Conservation (phyloP, 1,140 invertebrate genomes). For the Chymomyza costata region DNA sequence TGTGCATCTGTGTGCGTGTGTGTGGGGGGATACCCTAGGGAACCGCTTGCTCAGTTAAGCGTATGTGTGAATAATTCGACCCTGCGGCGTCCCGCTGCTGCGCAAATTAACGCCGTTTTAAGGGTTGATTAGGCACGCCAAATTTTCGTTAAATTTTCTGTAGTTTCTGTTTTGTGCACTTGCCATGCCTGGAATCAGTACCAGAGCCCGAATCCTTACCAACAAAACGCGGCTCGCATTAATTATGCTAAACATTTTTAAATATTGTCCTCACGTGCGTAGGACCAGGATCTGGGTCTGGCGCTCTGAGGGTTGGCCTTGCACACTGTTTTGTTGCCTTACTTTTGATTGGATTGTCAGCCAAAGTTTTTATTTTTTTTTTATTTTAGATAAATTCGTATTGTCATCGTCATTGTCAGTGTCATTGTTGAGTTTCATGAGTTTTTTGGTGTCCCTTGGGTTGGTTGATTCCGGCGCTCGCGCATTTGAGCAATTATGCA, state of each 20-base stretch:
- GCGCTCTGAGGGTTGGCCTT: conserved; percentile 40
- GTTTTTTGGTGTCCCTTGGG: conserved; percentile 12
- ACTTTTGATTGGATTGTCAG: conserved; percentile 61
- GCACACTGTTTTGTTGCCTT: conserved; percentile 20
- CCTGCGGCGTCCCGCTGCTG: conserved; percentile 39
- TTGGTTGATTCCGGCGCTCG: conserved; percentile 28
- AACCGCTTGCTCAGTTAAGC: conserved; percentile 46
- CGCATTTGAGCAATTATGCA: conserved; percentile 66
- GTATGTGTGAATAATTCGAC: conserved; percentile 69
- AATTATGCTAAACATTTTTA: conserved; percentile 75
- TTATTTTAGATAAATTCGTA: no score
- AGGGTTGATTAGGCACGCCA: conserved; percentile 73
- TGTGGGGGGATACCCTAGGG: conserved; percentile 28
- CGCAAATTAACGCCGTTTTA: conserved; percentile 67
- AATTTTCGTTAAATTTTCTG: conserved; percentile 55
- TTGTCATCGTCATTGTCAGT: not conserved
- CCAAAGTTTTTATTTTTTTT: conserved; percentile 44
- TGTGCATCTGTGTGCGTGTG: not conserved
- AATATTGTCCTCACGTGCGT: conserved; percentile 75
- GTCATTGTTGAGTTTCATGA: not conserved
- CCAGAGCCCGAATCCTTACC: not conserved
- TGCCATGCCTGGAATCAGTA: conserved; percentile 19
- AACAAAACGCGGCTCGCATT: conserved; percentile 44
- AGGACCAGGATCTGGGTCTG: conserved; percentile 12
- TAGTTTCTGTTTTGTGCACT: conserved; percentile 35